A percentile compares a stretch with the other conserved stretches of the same genome.
These are phyloP conservation scores for Turritopsis rubra DNA, from an alignment of 30 jellyfish, hydroid and myxozoan species.

Conservation along the genomic window DNA sequence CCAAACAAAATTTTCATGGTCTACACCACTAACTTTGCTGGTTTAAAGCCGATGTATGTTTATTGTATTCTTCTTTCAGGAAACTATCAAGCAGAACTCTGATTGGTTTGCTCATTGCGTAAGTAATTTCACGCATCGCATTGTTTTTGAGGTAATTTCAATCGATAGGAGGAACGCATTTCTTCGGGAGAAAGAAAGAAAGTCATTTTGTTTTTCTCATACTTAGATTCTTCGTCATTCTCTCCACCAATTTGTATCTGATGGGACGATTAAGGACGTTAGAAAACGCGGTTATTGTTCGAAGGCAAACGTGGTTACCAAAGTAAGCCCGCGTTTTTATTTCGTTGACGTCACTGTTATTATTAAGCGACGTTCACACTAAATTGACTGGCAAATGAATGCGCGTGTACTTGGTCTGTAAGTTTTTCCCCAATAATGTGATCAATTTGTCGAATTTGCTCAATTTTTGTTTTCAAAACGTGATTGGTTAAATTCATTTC, in stretches of 20 bases:
- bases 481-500: too few relatives aligned
- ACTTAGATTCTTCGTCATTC: constrained; percentile 37
- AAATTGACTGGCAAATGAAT: not conserved
- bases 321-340: not conserved
- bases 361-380: not conserved
- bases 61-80: not conserved
- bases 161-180: not conserved
- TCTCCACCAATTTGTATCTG: constrained; percentile 43
- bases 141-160: not conserved
- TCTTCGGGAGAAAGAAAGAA: not conserved
- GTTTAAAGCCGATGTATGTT: not conserved
- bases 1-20: too few relatives aligned
- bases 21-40: too few relatives aligned
- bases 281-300: constrained; percentile 32
- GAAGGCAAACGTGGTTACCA: constrained; percentile 5
- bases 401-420: not conserved
- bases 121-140: not conserved
- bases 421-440: not conserved
- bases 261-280: constrained; percentile 39
- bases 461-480: too few relatives aligned
- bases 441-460: not conserved
- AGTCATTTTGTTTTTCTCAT: not conserved
- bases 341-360: not conserved
- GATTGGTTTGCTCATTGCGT: not conserved
- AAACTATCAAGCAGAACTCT: not conserved